Conservation (phyloP, 2,888 invertebrate genomes). For the Leuctra nigra region DNA sequence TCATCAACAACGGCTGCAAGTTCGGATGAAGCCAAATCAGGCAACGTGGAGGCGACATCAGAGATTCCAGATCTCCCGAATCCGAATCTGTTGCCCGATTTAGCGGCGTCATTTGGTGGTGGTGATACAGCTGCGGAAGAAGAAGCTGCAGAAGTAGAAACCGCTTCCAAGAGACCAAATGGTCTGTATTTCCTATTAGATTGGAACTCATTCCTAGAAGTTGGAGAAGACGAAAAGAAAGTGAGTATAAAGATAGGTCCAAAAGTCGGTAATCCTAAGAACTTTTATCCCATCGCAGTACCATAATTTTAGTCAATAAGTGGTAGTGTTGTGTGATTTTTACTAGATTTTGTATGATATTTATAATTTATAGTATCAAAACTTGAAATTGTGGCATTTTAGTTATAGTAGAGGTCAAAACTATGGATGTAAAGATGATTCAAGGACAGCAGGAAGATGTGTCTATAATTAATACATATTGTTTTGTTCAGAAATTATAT, state of each 20-base stretch:
- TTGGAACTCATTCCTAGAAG: slow-evolving; percentile 81
- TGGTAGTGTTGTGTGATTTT: too few relatives aligned
- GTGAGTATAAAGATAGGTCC: slow-evolving; percentile 75
- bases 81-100: slow-evolving; percentile 44
- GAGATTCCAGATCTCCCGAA: neutral
- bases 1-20: neutral
- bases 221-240: slow-evolving; percentile 56
- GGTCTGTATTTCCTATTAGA: slow-evolving; percentile 81
- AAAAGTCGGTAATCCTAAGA: slow-evolving; percentile 70
- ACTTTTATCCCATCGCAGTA: slow-evolving; percentile 66
- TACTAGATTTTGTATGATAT: neutral
- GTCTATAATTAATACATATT: too few relatives aligned
- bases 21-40: neutral
- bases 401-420: neutral
- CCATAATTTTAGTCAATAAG: too few relatives aligned
- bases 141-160: slow-evolving; percentile 38
- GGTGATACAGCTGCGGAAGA: slow-evolving; percentile 40
- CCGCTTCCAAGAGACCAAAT: slow-evolving; percentile 56
- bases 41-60: neutral
- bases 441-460: too few relatives aligned
- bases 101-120: slow-evolving; percentile 73
- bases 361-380: neutral
- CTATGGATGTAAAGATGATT: too few relatives aligned
- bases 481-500: too few relatives aligned
- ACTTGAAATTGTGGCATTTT: neutral